Evolutionary conservation across 2,888 invertebrate species (phyloP).

Genomic region (Macrosiphum euphorbiae): DNA sequence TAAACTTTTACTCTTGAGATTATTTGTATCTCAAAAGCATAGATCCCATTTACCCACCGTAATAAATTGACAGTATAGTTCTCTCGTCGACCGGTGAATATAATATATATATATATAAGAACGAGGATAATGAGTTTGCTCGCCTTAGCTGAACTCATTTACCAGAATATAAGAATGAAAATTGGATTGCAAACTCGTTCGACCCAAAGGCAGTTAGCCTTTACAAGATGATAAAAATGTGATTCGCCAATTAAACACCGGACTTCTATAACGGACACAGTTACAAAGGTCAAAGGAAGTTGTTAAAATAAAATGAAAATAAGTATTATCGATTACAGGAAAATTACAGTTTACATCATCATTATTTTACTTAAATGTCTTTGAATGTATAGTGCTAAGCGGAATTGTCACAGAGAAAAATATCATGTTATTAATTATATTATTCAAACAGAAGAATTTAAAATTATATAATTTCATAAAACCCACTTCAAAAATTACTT

Average conservation of each 20-base stretch:
- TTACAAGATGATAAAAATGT: not conserved
- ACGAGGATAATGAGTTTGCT: not conserved
- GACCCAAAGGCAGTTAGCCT: constrained; percentile 17
- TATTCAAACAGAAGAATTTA: not conserved
- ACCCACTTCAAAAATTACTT: not conserved
- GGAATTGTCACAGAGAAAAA: not conserved
- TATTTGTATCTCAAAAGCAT: not conserved
- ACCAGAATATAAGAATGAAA: constrained; percentile 34
- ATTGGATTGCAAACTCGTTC: constrained; percentile 31
- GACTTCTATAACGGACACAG: not conserved
- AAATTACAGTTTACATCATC: not conserved
- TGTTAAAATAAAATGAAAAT: not conserved
- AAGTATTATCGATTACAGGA: not conserved
- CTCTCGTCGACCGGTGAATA: not conserved
- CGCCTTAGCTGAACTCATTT: not conserved
- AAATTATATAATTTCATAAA: not conserved
- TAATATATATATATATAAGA: not conserved
- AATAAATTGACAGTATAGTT: not conserved
- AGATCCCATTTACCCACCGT: not conserved
- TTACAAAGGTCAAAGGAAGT: not conserved
- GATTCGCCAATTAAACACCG: not conserved
- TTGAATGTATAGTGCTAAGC: not conserved
- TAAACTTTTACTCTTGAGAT: not conserved
- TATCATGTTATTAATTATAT: not conserved
- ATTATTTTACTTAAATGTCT: not conserved